Percentiles rank a stretch among this genome's conserved stretches.
Conservation (phyloP, 2,888 invertebrate genomes). For the Caenorhabditis sinica region DNA sequence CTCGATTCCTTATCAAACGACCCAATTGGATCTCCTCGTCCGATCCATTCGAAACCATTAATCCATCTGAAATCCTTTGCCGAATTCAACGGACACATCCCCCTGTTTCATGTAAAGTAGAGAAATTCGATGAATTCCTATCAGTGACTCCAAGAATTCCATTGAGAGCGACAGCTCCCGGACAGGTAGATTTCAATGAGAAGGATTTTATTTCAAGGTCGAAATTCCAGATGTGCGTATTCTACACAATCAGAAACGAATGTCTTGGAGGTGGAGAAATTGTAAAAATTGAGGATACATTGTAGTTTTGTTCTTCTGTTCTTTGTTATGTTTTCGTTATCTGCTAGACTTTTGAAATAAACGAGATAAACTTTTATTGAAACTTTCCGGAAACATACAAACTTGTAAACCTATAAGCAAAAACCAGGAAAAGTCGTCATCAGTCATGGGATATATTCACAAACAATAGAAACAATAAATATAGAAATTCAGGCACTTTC, state of each 20-base stretch:
- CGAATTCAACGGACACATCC: constrained; percentile 79
- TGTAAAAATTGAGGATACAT: constrained; percentile 44
- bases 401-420: constrained; percentile 10
- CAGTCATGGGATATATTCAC: constrained; percentile 55
- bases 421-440: constrained; percentile 38
- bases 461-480: constrained; percentile 24
- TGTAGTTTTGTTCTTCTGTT: constrained; percentile 17
- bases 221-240: constrained; percentile 88
- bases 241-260: constrained; percentile 73
- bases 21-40: constrained; percentile 74
- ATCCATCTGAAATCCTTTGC: constrained; percentile 51
- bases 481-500: constrained; percentile 34
- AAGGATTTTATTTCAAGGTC: not conserved
- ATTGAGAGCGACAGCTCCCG: constrained; percentile 78
- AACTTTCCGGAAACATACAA: constrained; percentile 21
- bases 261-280: constrained; percentile 82
- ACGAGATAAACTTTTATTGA: constrained; percentile 3
- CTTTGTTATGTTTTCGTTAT: not conserved
- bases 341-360: not conserved
- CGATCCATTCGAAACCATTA: not conserved
- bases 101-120: constrained; percentile 67
- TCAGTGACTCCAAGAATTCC: constrained; percentile 72
- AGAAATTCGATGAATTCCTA: constrained; percentile 24
- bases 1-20: constrained; percentile 67
- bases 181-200: constrained; percentile 70